Percentiles rank a stretch among this genome's conserved stretches.
These are phyloP conservation scores for Luscinia megarhynchos DNA, from an alignment of 2,797 vertebrate species.

Conservation along the genomic window DNA sequence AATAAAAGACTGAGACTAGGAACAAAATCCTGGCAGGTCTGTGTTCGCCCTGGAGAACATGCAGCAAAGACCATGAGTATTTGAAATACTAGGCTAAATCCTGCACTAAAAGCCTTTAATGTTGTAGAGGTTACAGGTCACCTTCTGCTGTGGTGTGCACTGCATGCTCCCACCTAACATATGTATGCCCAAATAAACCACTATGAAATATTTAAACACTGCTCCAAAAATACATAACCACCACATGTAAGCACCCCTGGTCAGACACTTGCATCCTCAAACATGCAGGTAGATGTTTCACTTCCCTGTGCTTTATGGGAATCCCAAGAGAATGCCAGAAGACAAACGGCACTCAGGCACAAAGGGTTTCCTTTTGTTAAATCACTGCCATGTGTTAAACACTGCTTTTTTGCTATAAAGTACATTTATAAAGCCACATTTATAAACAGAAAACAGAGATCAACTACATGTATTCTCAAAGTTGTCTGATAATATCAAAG, in stretches of 20 bases:
- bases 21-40: conserved; percentile 12
- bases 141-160: neutral
- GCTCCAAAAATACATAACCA: conserved; percentile 21
- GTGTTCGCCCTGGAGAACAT: neutral
- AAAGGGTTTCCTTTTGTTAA: conserved; percentile 12
- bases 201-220: conserved; percentile 39
- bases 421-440: neutral
- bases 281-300: neutral
- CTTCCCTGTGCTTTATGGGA: neutral
- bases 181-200: neutral
- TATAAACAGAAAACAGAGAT: conserved; percentile 8
- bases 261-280: neutral
- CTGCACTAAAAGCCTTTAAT: conserved; percentile 15
- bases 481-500: conserved; percentile 6
- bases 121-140: neutral
- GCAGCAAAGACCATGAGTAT: neutral
- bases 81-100: neutral
- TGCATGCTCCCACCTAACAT: neutral
- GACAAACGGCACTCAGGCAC: neutral
- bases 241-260: neutral
- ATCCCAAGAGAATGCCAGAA: neutral
- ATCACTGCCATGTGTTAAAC: neutral
- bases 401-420: neutral
- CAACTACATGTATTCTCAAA: neutral
- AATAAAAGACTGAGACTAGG: neutral